These are phyloP conservation scores for Lophotriccus pileatus DNA, from an alignment of 2,797 vertebrate species.

Conservation along the genomic window DNA sequence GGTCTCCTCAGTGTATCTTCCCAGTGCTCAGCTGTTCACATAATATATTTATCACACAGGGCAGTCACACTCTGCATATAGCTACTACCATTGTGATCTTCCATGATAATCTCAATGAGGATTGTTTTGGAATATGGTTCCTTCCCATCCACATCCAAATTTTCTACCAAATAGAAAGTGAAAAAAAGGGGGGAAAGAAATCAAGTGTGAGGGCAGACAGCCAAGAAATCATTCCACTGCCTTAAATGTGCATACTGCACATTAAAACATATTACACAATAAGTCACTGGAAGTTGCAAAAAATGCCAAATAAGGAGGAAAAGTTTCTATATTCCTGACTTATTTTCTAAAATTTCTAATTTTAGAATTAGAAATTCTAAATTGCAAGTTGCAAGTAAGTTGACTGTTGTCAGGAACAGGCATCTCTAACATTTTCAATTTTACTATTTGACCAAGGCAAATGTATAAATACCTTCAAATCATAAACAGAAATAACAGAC, in stretches of 20 bases:
- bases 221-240: not conserved
- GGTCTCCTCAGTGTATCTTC: not conserved
- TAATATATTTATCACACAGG: not conserved
- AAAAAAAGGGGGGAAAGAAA: not conserved
- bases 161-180: not conserved
- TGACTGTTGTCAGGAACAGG: not conserved
- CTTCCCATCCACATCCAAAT: not conserved
- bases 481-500: not conserved
- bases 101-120: rapidly evolving
- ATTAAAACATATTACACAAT: not conserved
- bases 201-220: not conserved
- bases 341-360: not conserved
- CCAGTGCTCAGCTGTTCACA: not conserved
- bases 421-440: not conserved
- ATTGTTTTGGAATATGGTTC: not conserved
- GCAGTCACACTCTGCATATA: not conserved
- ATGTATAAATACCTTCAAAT: not conserved
- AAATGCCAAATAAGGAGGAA: not conserved
- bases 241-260: not conserved
- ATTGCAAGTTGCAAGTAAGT: not conserved
- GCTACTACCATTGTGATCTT: not conserved
- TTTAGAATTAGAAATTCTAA: not conserved
- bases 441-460: not conserved
- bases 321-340: not conserved
- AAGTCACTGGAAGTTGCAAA: not conserved